Percentiles rank a stretch among this genome's conserved stretches.
Evolutionary conservation across 2,888 invertebrate genomes (phyloP).

Genomic region (Vannuccia rotundouncinata): DNA sequence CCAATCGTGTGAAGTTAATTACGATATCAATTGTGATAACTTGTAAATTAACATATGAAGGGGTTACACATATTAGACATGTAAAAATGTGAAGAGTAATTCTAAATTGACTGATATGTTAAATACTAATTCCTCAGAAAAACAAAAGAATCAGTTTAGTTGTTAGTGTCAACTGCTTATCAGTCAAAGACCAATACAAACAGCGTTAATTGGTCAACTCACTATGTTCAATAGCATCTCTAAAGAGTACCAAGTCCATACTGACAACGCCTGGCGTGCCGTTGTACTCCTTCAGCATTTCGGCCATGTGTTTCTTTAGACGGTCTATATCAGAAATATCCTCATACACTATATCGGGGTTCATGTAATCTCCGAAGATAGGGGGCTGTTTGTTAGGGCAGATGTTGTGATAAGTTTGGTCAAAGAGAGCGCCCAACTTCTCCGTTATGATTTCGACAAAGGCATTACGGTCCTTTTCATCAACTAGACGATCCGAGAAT

Average conservation of each 20-base stretch:
- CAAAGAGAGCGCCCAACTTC: slow-evolving; percentile 71
- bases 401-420: slow-evolving; percentile 70
- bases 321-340: slow-evolving; percentile 66
- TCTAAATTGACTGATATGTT: too few species aligned
- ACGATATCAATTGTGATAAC: too few species aligned
- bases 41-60: too few species aligned
- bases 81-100: too few species aligned
- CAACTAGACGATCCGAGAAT: slow-evolving; percentile 73
- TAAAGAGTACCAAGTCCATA: slow-evolving; percentile 76
- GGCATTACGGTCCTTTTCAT: slow-evolving; percentile 71
- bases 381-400: slow-evolving; percentile 66
- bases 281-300: slow-evolving; percentile 72
- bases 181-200: too few species aligned
- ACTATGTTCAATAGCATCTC: slow-evolving; percentile 74
- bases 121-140: too few species aligned
- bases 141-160: too few species aligned
- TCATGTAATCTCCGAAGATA: slow-evolving; percentile 70
- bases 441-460: slow-evolving; percentile 68
- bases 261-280: slow-evolving; percentile 69
- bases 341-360: slow-evolving; percentile 70
- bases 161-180: too few species aligned
- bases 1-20: too few species aligned
- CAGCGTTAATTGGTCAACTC: slow-evolving; percentile 39
- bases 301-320: slow-evolving; percentile 61
- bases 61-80: too few species aligned